phyloP scores from a whole-genome alignment of 2,113 vertebrate genomes.

The Aleadryas rufinucha region DNA sequence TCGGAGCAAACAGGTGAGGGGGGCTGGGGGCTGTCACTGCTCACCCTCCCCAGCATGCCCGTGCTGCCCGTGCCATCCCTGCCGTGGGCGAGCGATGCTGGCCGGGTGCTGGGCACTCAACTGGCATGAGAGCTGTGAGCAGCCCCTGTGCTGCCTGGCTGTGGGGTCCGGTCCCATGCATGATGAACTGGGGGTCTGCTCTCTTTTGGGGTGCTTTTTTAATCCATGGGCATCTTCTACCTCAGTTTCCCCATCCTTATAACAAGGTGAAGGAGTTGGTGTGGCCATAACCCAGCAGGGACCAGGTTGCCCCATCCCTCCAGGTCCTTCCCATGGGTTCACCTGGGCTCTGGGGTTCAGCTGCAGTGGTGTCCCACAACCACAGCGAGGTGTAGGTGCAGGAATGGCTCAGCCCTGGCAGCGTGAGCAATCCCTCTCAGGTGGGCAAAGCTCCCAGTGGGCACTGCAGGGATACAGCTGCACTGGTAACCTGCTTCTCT shows the following conservation, averaged over 20 bases:
- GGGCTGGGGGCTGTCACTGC: fast-evolving
- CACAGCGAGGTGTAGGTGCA: neutral
- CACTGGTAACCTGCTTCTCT: constrained; percentile 50
- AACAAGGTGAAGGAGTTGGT: fast-evolving
- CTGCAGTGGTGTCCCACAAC: neutral
- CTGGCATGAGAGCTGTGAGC: neutral
- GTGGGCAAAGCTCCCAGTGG: neutral
- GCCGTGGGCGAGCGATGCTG: fast-evolving
- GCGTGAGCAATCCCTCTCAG: fast-evolving
- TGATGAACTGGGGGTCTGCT: neutral
- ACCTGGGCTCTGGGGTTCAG: neutral
- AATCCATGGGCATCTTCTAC: neutral
- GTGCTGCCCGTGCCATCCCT: neutral
- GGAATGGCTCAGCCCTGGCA: neutral
- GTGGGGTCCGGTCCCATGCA: neutral
- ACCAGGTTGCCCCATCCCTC: neutral
- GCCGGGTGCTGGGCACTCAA: neutral
- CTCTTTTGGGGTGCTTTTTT: neutral
- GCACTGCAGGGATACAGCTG: neutral
- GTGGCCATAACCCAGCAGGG: neutral
- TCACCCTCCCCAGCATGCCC: fast-evolving
- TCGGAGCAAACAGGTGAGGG: constrained; percentile 67
- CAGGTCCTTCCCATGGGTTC: fast-evolving
- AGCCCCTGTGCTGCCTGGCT: neutral
- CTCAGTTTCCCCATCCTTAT: neutral